Percentiles rank a stretch among this genome's conserved stretches.
These are phyloP conservation scores for Oopsacas minuta DNA, from an alignment of 37 sponge, comb jelly and placozoan genomes.

Conservation along the genomic window DNA sequence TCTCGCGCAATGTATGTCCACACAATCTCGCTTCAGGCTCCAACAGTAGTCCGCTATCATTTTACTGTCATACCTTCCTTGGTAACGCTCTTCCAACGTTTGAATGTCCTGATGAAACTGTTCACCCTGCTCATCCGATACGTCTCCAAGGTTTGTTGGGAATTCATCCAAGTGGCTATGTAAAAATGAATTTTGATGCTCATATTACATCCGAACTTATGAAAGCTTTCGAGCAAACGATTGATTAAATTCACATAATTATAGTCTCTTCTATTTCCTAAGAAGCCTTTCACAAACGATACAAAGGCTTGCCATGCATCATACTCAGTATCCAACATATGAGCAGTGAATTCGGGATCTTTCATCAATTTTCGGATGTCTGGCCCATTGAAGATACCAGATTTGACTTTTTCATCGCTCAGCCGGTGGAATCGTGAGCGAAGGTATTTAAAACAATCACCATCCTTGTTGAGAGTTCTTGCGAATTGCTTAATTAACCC, in stretches of 20 bases:
- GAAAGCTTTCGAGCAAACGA: slow-evolving; percentile 9
- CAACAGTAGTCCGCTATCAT: slow-evolving; percentile 16
- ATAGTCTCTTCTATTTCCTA: neutral
- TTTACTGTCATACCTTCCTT: slow-evolving; percentile 10
- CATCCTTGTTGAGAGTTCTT: slow-evolving; percentile 10
- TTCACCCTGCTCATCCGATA: slow-evolving; percentile 18
- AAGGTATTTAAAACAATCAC: slow-evolving; percentile 19
- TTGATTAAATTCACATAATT: neutral
- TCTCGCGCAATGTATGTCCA: neutral
- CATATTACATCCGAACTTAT: slow-evolving; percentile 16
- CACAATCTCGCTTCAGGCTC: slow-evolving; percentile 15
- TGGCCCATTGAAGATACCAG: slow-evolving; percentile 20
- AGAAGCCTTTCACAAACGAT: slow-evolving; percentile 17
- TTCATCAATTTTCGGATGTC: slow-evolving; percentile 17
- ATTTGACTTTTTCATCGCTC: slow-evolving; percentile 20
- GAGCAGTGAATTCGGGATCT: slow-evolving; percentile 9
- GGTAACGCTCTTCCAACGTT: slow-evolving; percentile 17
- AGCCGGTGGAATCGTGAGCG: slow-evolving; percentile 15
- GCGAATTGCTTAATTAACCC: slow-evolving; percentile 16
- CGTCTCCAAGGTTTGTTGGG: slow-evolving; percentile 18
- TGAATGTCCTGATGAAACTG: slow-evolving; percentile 15
- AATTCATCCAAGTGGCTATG: slow-evolving; percentile 16
- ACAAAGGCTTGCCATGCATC: slow-evolving; percentile 19
- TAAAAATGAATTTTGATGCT: slow-evolving; percentile 13
- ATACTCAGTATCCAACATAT: slow-evolving; percentile 14